Base-by-base conservation (phyloP, 2,113 vertebrate species). In the Myrmecophaga tridactyla region DNA sequence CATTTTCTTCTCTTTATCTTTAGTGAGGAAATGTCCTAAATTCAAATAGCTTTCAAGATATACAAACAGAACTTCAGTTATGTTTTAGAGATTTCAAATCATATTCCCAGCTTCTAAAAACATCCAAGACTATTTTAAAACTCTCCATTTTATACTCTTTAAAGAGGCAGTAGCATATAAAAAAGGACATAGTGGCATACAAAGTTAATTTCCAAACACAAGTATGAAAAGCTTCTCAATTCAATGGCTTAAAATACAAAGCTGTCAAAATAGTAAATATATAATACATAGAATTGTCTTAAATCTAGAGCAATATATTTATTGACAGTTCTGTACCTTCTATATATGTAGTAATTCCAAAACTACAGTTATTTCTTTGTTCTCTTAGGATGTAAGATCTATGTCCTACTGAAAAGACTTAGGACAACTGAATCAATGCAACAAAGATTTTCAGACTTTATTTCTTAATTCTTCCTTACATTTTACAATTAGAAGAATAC, bases 221-320 rank as follows among this genome's bases (percentile, higher is more conserved):
- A 92, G 90, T 83, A 51, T 60, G 73, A 89, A 94, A 96, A 86
- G 36, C 14, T 60, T 91, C 48, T 92, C 90, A 93, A 91, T 91
- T 93, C 69, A 80, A 39, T 82, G 62, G 27, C 56, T 94, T 86
- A 72, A 90, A 89, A 63, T 94, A 91, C 80, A 39, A 65, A 86
- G 46, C n/a, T 93, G 89, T 93, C 11, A 67, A 89, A 95, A 88
- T 89, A 15, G 60, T 62, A 94, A 89, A 85, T 39, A 89, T 21
- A 85, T 77, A 70, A 85, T 77, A 70, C 4, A 65, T 77, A 21
- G 31, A 89, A 95, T 41, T 83, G 29, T 77, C 83, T 76, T 76
- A 89, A 93, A 93, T 21, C 43, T 76, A 60, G 4, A 89, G 51
- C 20, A 89, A 21, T 67, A 90, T 51, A 94, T 96, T 97, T 56